Percentiles rank a stretch among this genome's conserved stretches.
These are phyloP conservation scores for Diabrotica virgifera DNA, from an alignment of 1,140 invertebrate genomes.

Conservation along the genomic window DNA sequence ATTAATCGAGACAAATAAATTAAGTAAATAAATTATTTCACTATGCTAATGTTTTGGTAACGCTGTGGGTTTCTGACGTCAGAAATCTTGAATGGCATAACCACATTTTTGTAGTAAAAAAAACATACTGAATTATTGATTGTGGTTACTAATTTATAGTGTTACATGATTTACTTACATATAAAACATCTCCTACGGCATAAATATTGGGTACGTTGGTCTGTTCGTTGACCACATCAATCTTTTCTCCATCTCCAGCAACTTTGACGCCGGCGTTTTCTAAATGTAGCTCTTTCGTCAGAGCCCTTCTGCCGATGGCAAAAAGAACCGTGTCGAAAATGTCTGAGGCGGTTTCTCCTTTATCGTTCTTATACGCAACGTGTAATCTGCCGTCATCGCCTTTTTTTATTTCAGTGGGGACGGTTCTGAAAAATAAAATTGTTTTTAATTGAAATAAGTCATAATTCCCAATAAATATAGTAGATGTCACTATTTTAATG, in stretches of 20 bases:
- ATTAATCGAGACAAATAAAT: no score
- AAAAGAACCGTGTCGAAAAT: slow-evolving; percentile 82
- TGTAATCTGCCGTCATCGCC: slow-evolving; percentile 63
- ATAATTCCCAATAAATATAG: no score
- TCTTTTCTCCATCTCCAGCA: slow-evolving; percentile 59
- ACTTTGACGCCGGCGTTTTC: slow-evolving; percentile 65
- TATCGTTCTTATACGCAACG: slow-evolving; percentile 63
- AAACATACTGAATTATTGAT: no score
- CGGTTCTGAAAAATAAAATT: slow-evolving; percentile 50
- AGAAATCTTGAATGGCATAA: no score
- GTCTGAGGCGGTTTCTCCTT: slow-evolving; percentile 54
- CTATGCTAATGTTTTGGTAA: no score
- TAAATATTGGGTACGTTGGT: slow-evolving; percentile 86
- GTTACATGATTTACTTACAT: slow-evolving; percentile 53
- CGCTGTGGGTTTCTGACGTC: no score
- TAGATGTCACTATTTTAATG: no score
- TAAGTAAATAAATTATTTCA: no score
- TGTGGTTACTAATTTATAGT: neutral
- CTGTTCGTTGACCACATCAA: slow-evolving; percentile 68
- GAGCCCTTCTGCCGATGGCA: slow-evolving; percentile 73
- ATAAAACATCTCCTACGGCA: slow-evolving; percentile 93
- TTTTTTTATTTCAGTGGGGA: slow-evolving; percentile 77
- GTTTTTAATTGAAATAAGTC: no score
- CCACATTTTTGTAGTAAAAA: no score
- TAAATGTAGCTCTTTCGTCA: slow-evolving; percentile 67